These are phyloP conservation scores for Rhinatrema bivittatum DNA, from an alignment of 2,797 vertebrate species.

Conservation along the genomic window DNA sequence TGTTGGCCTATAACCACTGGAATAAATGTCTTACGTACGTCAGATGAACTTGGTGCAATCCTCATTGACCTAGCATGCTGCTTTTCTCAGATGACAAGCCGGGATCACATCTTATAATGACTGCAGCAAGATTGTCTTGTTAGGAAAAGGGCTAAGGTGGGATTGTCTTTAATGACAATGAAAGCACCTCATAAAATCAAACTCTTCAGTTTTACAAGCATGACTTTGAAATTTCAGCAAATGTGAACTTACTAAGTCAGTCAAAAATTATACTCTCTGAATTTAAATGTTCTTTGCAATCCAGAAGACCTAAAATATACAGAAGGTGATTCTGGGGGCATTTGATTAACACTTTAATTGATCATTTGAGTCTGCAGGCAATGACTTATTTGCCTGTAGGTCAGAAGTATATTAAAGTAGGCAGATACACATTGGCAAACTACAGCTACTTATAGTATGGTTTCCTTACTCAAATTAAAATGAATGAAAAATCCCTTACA, in stretches of 20 bases:
- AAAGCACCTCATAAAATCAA: constrained; percentile 60
- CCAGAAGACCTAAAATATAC: constrained; percentile 56
- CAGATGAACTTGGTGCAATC: constrained; percentile 44
- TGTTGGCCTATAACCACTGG: constrained; percentile 29
- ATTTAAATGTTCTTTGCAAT: constrained; percentile 53
- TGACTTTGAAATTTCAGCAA: constrained; percentile 49
- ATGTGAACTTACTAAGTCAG: constrained; percentile 59
- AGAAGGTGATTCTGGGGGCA: constrained; percentile 64
- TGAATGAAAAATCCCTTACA: constrained; percentile 8
- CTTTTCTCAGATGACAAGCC: constrained; percentile 50
- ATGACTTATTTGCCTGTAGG: constrained; percentile 65
- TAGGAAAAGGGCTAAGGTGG: constrained; percentile 61
- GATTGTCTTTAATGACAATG: constrained; percentile 57
- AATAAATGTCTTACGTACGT: constrained; percentile 43
- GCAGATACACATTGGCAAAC: constrained; percentile 69
- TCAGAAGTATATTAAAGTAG: constrained; percentile 54
- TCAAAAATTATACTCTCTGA: constrained; percentile 61
- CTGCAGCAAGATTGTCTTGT: constrained; percentile 56
- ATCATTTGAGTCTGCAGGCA: constrained; percentile 52
- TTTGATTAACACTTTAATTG: constrained; percentile 74
- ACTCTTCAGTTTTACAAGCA: constrained; percentile 50
- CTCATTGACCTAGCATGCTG: constrained; percentile 54
- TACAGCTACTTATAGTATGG: constrained; percentile 58
- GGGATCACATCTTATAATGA: constrained; percentile 52
- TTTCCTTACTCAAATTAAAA: constrained; percentile 34